phyloP scores from a whole-genome alignment of 2,797 vertebrate genomes.

The Lepidocolaptes lacrymiger region DNA sequence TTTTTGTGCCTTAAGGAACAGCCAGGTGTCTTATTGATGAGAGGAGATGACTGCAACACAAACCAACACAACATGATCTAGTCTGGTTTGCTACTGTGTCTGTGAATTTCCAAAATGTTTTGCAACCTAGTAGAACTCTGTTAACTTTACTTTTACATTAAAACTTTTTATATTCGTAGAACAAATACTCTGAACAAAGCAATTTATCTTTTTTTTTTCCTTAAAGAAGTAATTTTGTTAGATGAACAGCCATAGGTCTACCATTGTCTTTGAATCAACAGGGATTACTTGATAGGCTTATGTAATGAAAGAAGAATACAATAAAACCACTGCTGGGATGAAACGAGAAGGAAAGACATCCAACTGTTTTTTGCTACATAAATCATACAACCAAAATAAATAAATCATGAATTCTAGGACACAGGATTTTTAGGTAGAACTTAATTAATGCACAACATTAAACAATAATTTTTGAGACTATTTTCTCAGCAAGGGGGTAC shows the following conservation, averaged over 20 bases:
- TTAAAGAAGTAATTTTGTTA: background rate
- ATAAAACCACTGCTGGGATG: background rate
- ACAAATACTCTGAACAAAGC: background rate
- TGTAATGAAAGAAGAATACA: background rate
- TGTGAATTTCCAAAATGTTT: background rate
- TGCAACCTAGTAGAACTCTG: background rate
- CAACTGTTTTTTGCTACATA: background rate
- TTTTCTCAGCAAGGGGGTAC: background rate
- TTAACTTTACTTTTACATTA: background rate
- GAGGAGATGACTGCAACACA: background rate
- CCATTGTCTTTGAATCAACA: slow-evolving; percentile 29
- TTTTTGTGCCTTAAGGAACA: background rate
- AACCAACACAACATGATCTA: background rate
- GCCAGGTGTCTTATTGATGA: background rate
- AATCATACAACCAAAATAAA: slow-evolving; percentile 28
- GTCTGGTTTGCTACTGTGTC: background rate
- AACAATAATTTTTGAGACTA: slow-evolving; percentile 15
- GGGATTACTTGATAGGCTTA: background rate
- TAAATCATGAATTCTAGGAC: slow-evolving; percentile 23
- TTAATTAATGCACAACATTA: slow-evolving; percentile 1
- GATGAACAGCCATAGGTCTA: background rate
- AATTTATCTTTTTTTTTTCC: background rate
- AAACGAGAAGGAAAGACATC: background rate
- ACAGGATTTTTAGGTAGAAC: background rate
- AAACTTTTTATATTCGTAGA: background rate